Conservation (phyloP, 2,888 invertebrate species). For the Anaspis maculata region DNA sequence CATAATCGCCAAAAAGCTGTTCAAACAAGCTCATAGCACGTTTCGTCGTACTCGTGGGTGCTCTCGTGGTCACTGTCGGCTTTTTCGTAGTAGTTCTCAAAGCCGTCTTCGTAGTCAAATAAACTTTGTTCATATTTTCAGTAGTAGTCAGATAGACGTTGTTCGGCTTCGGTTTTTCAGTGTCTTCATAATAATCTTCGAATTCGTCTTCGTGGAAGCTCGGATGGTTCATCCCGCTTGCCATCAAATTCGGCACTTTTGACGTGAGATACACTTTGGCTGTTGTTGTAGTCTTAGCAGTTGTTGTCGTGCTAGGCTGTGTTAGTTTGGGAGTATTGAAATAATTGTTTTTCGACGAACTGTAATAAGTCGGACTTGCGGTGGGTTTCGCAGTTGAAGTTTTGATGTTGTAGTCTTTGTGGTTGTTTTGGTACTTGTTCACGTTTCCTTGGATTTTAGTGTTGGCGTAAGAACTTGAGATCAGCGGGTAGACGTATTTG, state of each 20-base stretch:
- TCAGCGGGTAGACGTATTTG: slow-evolving; percentile 60
- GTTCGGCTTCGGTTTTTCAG: slow-evolving; percentile 25
- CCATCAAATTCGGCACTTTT: slow-evolving; percentile 31
- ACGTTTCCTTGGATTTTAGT: slow-evolving; percentile 61
- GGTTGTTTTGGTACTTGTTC: slow-evolving; percentile 46
- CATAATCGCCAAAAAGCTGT: slow-evolving; percentile 40
- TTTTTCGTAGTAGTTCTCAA: slow-evolving; percentile 34
- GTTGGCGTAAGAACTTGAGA: slow-evolving; percentile 64
- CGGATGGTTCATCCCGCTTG: slow-evolving; percentile 34
- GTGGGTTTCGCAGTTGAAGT: slow-evolving; percentile 35
- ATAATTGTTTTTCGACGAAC: slow-evolving; percentile 24
- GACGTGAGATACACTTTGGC: slow-evolving; percentile 25
- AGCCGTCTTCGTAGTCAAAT: slow-evolving; percentile 25
- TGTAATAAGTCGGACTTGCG: slow-evolving; percentile 36
- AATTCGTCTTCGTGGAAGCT: slow-evolving; percentile 35
- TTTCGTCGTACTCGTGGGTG: too few relatives aligned
- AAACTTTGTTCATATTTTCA: slow-evolving; percentile 18
- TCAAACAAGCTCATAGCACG: slow-evolving; percentile 39
- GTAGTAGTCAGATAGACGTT: slow-evolving; percentile 27
- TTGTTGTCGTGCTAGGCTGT: slow-evolving; percentile 12
- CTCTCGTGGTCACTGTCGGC: too few relatives aligned
- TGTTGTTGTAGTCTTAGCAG: slow-evolving; percentile 22
- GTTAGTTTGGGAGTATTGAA: slow-evolving; percentile 21
- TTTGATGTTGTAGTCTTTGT: slow-evolving; percentile 35
- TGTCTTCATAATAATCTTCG: slow-evolving; percentile 23